A percentile compares a stretch with the other conserved stretches of the same genome.
Evolutionary conservation across 2,113 vertebrate species (phyloP).

Genomic region (Vanacampus margaritifer): DNA sequence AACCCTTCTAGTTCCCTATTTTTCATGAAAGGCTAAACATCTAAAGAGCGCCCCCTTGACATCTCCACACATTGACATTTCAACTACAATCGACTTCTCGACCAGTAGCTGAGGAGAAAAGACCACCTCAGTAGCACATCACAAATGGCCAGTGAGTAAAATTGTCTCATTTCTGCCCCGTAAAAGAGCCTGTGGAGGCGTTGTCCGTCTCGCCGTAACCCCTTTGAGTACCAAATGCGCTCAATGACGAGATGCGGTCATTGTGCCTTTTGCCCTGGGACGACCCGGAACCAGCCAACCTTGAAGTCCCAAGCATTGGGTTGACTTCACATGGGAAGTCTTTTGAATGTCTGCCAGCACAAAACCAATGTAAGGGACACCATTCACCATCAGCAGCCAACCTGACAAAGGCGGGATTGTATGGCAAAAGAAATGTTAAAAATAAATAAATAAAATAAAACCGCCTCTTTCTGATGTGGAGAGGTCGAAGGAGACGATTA

Average conservation of each 20-base stretch:
- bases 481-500: conserved; percentile 21
- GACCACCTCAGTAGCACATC: conserved; percentile 43
- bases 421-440: conserved; percentile 17
- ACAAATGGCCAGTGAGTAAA: conserved; percentile 33
- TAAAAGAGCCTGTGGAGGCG: conserved; percentile 46
- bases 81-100: conserved; percentile 50
- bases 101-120: conserved; percentile 37
- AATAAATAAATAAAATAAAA: conserved; percentile 1
- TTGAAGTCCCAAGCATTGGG: conserved; percentile 54
- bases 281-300: conserved; percentile 61
- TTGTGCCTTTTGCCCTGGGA: conserved; percentile 52
- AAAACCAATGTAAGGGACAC: conserved; percentile 31
- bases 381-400: conserved; percentile 32
- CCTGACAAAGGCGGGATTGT: conserved; percentile 33
- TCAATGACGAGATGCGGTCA: conserved; percentile 45
- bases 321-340: conserved; percentile 41
- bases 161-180: conserved; percentile 54
- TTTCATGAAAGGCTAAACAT: conserved; percentile 8
- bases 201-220: conserved; percentile 42
- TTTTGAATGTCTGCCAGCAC: conserved; percentile 54
- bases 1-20: conserved; percentile 18
- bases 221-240: conserved; percentile 54
- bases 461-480: neutral
- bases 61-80: conserved; percentile 44
- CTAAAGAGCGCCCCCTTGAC: conserved; percentile 31